phyloP scores from a whole-genome alignment of 2,113 vertebrate species.

The Heterotis niloticus region DNA sequence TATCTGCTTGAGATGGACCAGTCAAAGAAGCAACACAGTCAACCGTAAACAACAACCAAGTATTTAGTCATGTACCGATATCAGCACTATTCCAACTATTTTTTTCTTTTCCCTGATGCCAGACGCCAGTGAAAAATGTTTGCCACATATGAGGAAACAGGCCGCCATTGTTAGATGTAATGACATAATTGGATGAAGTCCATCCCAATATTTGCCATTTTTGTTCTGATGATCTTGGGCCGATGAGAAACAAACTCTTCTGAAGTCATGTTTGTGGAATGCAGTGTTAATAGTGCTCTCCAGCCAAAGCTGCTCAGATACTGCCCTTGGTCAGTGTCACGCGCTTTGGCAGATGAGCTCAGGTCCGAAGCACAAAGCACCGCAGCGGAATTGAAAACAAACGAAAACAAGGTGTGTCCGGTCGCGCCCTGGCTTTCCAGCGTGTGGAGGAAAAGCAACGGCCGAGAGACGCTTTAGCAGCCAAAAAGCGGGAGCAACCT shows the following conservation, averaged over 20 bases:
- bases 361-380: background rate
- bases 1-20: too few species aligned
- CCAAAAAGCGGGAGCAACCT: background rate
- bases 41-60: background rate
- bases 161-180: too few species aligned
- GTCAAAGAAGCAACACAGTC: background rate
- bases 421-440: background rate
- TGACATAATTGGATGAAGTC: too few species aligned
- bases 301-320: background rate
- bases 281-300: background rate
- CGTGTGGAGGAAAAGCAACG: background rate
- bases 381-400: slow-evolving; percentile 7
- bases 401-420: slow-evolving; percentile 12
- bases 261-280: background rate
- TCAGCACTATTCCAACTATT: too few species aligned
- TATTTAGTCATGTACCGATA: too few species aligned
- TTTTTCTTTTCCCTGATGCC: too few species aligned
- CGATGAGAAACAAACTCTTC: background rate
- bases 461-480: background rate
- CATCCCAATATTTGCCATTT: background rate
- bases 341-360: background rate
- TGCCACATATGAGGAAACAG: too few species aligned
- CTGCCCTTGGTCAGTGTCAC: background rate
- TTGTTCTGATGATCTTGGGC: background rate
- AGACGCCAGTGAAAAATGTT: too few species aligned